Conservation (phyloP, 1,140 invertebrate genomes). For the Sipha flava region DNA sequence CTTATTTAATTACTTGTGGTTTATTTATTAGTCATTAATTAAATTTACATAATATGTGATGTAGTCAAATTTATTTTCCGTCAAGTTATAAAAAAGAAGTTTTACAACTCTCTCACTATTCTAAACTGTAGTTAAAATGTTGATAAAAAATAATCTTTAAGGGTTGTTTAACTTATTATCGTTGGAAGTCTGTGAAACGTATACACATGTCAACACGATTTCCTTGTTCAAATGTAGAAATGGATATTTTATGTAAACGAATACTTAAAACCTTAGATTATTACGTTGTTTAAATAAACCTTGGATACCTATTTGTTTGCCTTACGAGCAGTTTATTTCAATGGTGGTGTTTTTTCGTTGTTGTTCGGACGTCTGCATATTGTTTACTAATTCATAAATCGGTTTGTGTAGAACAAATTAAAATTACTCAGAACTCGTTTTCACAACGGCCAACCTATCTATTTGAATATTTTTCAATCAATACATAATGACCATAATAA, state of each 20-base stretch:
- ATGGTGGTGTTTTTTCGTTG: background rate
- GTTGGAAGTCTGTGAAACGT: background rate
- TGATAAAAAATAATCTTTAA: background rate
- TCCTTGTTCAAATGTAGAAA: background rate
- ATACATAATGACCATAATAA: too few relatives aligned
- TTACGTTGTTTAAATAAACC: background rate
- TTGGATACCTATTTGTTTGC: background rate
- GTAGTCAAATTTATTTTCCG: too few relatives aligned
- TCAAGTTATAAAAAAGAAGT: too few relatives aligned
- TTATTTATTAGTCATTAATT: too few relatives aligned
- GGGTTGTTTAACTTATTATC: background rate
- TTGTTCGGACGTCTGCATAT: background rate
- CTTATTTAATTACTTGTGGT: too few relatives aligned
- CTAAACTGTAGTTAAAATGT: too few relatives aligned
- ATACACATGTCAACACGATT: background rate
- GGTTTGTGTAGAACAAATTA: background rate
- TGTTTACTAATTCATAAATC: background rate
- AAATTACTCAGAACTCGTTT: background rate
- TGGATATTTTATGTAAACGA: background rate
- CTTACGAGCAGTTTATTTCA: background rate
- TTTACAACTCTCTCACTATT: too few relatives aligned
- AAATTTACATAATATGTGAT: too few relatives aligned
- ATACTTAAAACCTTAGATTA: background rate
- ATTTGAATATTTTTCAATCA: too few relatives aligned
- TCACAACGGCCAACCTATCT: too few relatives aligned